phyloP scores from a whole-genome alignment of 2,113 vertebrate genomes.

The Phylloscopus whistleri region DNA sequence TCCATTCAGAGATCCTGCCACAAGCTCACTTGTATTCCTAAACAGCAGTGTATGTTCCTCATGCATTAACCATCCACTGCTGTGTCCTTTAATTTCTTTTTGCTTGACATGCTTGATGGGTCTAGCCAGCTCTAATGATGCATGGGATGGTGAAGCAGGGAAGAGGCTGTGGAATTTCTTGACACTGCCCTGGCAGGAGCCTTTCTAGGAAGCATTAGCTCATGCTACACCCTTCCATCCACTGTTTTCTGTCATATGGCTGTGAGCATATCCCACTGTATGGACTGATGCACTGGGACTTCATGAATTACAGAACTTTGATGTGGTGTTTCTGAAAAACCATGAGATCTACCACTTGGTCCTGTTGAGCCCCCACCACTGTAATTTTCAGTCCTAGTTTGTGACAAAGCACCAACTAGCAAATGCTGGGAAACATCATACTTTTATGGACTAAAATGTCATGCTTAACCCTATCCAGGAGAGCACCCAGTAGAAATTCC shows the following conservation, averaged over 20 bases:
- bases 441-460: not conserved
- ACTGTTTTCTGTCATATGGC: not conserved
- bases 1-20: not conserved
- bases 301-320: not conserved
- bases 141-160: not conserved
- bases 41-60: not conserved
- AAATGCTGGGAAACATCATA: not conserved
- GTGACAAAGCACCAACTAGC: not conserved
- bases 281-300: not conserved
- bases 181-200: not conserved
- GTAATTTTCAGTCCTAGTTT: not conserved
- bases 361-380: not conserved
- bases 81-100: not conserved
- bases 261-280: not conserved
- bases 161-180: not conserved
- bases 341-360: not conserved
- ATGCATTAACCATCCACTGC: not conserved
- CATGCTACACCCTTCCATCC: not conserved
- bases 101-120: not conserved
- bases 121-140: not conserved
- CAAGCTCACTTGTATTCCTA: not conserved
- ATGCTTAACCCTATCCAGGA: not conserved
- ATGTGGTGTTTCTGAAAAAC: not conserved
- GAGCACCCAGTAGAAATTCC: not conserved
- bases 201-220: not conserved